phyloP scores from a whole-genome alignment of 2,113 vertebrate species.

The Erpornis zantholeuca region DNA sequence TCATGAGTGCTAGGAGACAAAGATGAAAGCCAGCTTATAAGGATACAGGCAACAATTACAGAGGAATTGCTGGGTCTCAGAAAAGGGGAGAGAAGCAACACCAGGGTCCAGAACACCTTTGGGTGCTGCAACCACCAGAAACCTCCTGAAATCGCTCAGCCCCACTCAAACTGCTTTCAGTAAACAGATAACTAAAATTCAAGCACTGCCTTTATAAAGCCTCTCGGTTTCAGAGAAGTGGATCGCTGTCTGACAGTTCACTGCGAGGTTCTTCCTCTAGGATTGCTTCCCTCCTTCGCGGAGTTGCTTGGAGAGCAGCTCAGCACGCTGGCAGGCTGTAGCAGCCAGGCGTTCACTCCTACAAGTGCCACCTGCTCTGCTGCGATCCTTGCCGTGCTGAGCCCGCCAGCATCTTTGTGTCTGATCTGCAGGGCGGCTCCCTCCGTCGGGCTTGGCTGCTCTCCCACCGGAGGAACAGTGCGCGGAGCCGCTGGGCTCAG shows the following conservation, averaged over 20 bases:
- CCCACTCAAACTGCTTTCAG: background rate
- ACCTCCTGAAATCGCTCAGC: background rate
- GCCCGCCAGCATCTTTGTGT: background rate
- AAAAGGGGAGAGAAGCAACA: background rate
- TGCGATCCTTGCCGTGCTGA: background rate
- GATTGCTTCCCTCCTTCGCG: fast-evolving
- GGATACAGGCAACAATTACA: background rate
- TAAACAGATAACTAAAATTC: background rate
- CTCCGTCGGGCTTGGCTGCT: background rate
- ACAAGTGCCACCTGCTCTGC: background rate
- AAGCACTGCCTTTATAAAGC: background rate
- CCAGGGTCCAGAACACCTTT: background rate
- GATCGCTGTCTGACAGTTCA: fast-evolving
- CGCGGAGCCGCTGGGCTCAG: background rate
- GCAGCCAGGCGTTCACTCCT: background rate
- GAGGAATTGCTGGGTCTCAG: background rate
- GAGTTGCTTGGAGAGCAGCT: background rate
- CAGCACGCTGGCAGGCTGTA: fast-evolving
- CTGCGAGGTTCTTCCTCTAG: background rate
- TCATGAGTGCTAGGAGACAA: background rate
- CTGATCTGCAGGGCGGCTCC: background rate
- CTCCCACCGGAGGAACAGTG: fast-evolving
- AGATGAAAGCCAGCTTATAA: background rate
- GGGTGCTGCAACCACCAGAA: background rate
- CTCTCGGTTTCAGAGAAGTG: background rate